Conservation (phyloP, 2,888 invertebrate genomes). For the Aethes cnicana region DNA sequence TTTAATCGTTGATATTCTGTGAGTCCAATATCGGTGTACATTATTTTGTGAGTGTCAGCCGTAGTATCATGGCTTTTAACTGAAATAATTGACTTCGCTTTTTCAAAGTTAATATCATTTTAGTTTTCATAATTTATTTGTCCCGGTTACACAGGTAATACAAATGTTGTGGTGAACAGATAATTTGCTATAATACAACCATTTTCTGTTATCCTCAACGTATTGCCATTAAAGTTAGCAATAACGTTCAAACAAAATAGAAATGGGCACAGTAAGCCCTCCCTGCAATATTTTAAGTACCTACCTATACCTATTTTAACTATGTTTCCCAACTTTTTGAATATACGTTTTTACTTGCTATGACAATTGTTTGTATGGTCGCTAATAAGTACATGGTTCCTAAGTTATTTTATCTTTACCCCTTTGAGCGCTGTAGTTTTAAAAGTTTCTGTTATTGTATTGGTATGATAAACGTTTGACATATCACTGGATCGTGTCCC, state of each 20-base stretch:
- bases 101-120: conserved; percentile 67
- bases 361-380: conserved; percentile 14
- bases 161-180: neutral
- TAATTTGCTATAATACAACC: neutral
- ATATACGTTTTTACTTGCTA: conserved; percentile 1
- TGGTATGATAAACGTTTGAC: too few species aligned
- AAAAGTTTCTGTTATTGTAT: too few species aligned
- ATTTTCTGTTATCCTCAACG: neutral
- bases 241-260: too few species aligned
- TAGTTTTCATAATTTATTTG: conserved; percentile 49
- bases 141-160: conserved; percentile 30
- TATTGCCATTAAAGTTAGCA: neutral
- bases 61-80: conserved; percentile 39
- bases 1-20: too few species aligned
- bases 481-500: too few species aligned
- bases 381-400: conserved; percentile 33
- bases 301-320: too few species aligned
- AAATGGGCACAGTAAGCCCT: too few species aligned
- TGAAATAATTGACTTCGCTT: conserved; percentile 69
- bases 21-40: neutral
- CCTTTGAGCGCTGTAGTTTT: conserved; percentile 20
- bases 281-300: too few species aligned
- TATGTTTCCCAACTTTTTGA: too few species aligned
- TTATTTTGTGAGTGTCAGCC: conserved; percentile 27
- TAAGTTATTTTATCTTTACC: conserved; percentile 27